phyloP scores from a whole-genome alignment of 2,797 vertebrate genomes.

The Garrulus glandarius region DNA sequence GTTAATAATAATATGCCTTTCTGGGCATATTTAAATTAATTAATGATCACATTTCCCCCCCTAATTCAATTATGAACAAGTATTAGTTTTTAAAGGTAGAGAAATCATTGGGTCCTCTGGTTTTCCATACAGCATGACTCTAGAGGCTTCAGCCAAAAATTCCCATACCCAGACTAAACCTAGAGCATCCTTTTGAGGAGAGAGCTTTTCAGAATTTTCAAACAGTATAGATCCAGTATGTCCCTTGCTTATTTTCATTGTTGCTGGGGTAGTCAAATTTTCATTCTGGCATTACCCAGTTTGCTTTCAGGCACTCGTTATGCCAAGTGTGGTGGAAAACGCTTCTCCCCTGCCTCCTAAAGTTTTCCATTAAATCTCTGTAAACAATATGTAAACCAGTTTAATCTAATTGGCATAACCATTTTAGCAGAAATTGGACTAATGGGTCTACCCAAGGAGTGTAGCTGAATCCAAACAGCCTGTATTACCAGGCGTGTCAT shows the following conservation, averaged over 20 bases:
- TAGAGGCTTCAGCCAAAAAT: not conserved
- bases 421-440: not conserved
- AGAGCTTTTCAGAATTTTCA: not conserved
- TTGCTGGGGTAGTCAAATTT: not conserved
- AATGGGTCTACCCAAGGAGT: not conserved
- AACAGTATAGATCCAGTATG: not conserved
- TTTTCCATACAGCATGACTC: not conserved
- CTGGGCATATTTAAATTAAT: not conserved
- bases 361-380: not conserved
- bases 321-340: not conserved
- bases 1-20: not conserved
- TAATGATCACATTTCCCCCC: not conserved
- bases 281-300: not conserved
- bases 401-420: not conserved
- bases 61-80: not conserved
- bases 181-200: not conserved
- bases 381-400: not conserved
- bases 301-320: not conserved
- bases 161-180: not conserved
- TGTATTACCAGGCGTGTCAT: not conserved
- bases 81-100: not conserved
- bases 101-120: not conserved
- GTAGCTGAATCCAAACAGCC: not conserved
- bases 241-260: not conserved
- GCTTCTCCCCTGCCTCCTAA: not conserved